phyloP scores from a whole-genome alignment of 2,888 invertebrate species.

The Acanthoscelides obtectus region DNA sequence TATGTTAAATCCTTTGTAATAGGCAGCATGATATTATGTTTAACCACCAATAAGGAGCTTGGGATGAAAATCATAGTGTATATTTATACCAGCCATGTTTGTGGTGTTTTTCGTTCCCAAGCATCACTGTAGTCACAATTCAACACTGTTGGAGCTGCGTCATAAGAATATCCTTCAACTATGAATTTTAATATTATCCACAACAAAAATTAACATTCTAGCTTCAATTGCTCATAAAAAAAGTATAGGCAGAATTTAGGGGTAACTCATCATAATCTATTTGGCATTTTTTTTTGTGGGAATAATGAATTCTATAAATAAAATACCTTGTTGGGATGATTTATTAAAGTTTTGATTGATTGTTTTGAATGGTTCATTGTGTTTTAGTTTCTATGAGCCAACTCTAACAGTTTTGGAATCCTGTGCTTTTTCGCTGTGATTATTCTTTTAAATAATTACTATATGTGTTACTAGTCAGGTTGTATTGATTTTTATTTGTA shows the following conservation, averaged over 20 bases:
- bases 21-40: background rate
- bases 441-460: background rate
- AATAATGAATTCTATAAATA: too few relatives aligned
- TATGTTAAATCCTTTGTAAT: background rate
- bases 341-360: too few relatives aligned
- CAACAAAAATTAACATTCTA: too few relatives aligned
- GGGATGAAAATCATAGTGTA: background rate
- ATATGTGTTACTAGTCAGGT: background rate
- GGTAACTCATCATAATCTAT: too few relatives aligned
- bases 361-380: too few relatives aligned
- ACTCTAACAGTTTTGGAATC: background rate
- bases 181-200: too few relatives aligned
- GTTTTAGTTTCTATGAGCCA: too few relatives aligned
- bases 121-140: background rate
- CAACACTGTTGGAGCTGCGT: background rate
- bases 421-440: background rate
- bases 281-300: too few relatives aligned
- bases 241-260: too few relatives aligned
- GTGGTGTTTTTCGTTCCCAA: background rate
- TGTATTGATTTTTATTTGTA: background rate
- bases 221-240: too few relatives aligned
- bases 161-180: too few relatives aligned
- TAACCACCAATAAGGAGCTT: background rate
- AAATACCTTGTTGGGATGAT: too few relatives aligned
- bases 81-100: background rate